phyloP scores from a whole-genome alignment of 92 coral and sea anemone genomes.

The Porites evermanni region DNA sequence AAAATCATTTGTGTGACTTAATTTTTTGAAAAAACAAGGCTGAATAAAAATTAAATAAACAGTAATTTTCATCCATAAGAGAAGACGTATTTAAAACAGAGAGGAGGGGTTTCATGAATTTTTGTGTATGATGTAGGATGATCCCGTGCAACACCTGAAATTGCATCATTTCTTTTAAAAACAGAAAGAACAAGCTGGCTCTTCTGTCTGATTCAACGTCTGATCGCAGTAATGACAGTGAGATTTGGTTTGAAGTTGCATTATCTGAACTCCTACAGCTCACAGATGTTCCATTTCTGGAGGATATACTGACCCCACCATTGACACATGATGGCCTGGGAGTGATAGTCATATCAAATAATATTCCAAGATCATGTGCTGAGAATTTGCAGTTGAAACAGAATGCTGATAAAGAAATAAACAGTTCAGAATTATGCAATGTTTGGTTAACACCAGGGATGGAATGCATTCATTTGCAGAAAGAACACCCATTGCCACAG shows the following conservation, averaged over 20 bases:
- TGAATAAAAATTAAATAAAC: too few relatives aligned
- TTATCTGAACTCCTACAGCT: constrained; percentile 78
- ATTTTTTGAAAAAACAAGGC: too few relatives aligned
- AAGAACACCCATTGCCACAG: constrained; percentile 75
- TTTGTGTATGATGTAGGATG: not conserved
- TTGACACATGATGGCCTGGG: not conserved
- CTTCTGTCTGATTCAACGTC: not conserved
- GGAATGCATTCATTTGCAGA: constrained; percentile 82
- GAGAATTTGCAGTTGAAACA: not conserved
- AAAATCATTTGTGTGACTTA: too few relatives aligned
- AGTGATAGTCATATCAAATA: constrained; percentile 34
- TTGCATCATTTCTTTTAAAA: not conserved
- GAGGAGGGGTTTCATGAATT: not conserved
- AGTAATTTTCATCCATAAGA: too few relatives aligned
- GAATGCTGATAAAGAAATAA: not conserved
- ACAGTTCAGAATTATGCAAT: not conserved
- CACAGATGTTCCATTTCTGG: constrained; percentile 83
- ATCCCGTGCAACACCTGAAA: not conserved
- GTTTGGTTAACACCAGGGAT: constrained; percentile 81
- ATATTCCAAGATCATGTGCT: not conserved
- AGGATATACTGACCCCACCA: constrained; percentile 46
- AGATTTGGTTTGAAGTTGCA: constrained; percentile 74
- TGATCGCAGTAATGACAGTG: constrained; percentile 23
- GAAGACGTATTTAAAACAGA: too few relatives aligned
- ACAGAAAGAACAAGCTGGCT: constrained; percentile 45